Evolutionary conservation across 2,888 invertebrate species (phyloP).

Genomic region (Amphipoea oculea): DNA sequence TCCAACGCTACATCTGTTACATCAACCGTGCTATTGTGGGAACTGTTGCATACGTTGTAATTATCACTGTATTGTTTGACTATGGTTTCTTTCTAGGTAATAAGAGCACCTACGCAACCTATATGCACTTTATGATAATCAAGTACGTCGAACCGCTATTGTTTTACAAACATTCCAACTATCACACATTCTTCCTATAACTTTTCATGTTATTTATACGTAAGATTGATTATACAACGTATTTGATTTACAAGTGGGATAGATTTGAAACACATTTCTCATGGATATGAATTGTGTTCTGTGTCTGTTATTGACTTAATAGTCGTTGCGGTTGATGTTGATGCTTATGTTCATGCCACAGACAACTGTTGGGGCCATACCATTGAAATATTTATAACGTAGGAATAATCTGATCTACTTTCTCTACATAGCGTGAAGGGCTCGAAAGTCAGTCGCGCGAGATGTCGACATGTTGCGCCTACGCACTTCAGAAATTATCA

Average conservation of each 20-base stretch:
- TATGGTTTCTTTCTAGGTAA: slow-evolving; percentile 74
- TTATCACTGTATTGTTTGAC: slow-evolving; percentile 72
- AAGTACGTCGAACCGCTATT: slow-evolving; percentile 47
- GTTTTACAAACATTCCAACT: slow-evolving; percentile 32
- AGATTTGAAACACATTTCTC: slow-evolving; percentile 23
- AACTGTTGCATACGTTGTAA: slow-evolving; percentile 74
- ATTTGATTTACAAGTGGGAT: slow-evolving; percentile 12
- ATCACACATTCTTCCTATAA: slow-evolving; percentile 32
- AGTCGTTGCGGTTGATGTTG: slow-evolving; percentile 22
- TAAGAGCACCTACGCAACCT: slow-evolving; percentile 69
- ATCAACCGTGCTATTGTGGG: slow-evolving; percentile 80
- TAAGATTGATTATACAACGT: slow-evolving; percentile 37
- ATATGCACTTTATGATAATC: slow-evolving; percentile 57
- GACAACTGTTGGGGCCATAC: slow-evolving; percentile 14
- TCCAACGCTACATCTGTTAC: slow-evolving; percentile 80
- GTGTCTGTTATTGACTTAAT: slow-evolving; percentile 18
- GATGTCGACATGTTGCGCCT: slow-evolving; percentile 58
- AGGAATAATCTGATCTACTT: slow-evolving; percentile 58
- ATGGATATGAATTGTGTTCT: slow-evolving; percentile 10
- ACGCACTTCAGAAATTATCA: slow-evolving; percentile 59
- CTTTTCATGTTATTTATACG: slow-evolving; percentile 23
- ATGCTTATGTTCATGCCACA: slow-evolving; percentile 10
- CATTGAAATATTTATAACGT: slow-evolving; percentile 29
- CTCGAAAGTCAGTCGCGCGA: slow-evolving; percentile 47
- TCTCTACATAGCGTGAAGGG: slow-evolving; percentile 57